A percentile compares a stretch with the other conserved stretches of the same genome.
Evolutionary conservation across 2,113 vertebrate genomes (phyloP).

Genomic region (Hucho hucho): DNA sequence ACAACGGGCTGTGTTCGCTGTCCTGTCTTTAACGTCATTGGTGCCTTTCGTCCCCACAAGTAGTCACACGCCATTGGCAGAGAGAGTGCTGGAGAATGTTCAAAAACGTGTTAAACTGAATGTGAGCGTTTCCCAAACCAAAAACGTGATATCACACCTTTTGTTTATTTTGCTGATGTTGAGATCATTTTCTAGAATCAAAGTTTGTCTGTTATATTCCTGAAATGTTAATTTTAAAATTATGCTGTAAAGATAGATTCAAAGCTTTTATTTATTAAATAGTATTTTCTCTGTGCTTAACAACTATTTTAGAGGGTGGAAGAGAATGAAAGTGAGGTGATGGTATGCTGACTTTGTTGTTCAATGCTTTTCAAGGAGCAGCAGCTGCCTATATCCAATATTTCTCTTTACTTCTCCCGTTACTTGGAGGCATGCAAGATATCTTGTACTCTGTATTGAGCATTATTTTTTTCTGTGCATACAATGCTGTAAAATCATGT

Average conservation of each 20-base stretch:
- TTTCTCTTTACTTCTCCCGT: no score
- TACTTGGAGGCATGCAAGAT: neutral
- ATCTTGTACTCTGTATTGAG: neutral
- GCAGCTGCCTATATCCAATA: neutral
- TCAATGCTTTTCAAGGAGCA: neutral
- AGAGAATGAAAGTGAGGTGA: neutral
- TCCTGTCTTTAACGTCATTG: neutral
- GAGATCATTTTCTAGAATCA: neutral
- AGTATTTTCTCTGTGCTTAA: neutral
- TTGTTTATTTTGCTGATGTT: neutral
- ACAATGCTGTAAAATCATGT: neutral
- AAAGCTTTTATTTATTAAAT: constrained; percentile 1
- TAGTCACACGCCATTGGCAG: neutral
- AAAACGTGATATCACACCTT: neutral
- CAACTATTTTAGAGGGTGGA: neutral
- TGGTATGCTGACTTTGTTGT: neutral
- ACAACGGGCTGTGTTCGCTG: neutral
- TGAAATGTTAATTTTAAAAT: neutral
- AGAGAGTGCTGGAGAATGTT: neutral
- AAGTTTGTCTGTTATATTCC: neutral
- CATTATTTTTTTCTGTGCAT: neutral
- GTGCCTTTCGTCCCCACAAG: neutral
- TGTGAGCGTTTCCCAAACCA: neutral
- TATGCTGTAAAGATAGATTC: neutral
- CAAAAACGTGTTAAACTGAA: neutral